A percentile compares a stretch with the other conserved stretches of the same genome.
Evolutionary conservation across 2,113 vertebrate species (phyloP).

Genomic region (Xyrauchen texanus): DNA sequence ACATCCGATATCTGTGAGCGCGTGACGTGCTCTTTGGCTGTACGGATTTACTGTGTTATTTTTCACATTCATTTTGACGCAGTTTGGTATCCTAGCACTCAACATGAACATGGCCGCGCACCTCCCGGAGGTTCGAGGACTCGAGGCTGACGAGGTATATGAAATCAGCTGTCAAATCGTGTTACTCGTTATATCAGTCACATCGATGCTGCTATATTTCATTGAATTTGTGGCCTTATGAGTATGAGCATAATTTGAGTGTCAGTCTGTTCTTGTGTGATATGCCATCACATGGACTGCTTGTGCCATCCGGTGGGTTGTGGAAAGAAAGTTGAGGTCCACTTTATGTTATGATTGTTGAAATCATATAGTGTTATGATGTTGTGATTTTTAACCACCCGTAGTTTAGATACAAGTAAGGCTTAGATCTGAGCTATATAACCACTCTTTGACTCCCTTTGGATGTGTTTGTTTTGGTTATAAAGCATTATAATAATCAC

Average conservation of each 20-base stretch:
- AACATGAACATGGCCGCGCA: slow-evolving; percentile 67
- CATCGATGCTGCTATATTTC: neutral
- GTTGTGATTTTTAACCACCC: no score
- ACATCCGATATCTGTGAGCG: neutral
- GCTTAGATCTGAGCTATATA: no score
- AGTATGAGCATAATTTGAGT: neutral
- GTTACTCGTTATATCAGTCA: slow-evolving; percentile 1
- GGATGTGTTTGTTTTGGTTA: no score
- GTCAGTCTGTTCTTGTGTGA: neutral
- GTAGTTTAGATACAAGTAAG: no score
- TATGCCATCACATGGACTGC: neutral
- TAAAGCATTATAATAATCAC: no score
- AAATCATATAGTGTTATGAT: no score
- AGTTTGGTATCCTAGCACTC: neutral
- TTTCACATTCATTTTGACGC: neutral
- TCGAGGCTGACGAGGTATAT: slow-evolving; percentile 73
- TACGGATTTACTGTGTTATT: neutral
- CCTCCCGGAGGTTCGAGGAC: slow-evolving; percentile 71
- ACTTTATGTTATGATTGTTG: neutral
- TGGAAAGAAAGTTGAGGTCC: neutral
- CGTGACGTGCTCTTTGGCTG: neutral
- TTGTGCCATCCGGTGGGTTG: neutral
- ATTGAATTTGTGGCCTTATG: neutral
- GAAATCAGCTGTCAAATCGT: neutral
- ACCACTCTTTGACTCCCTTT: no score